Evolutionary conservation across 2,888 invertebrate species (phyloP).

Genomic region (Tetropium fuscum): DNA sequence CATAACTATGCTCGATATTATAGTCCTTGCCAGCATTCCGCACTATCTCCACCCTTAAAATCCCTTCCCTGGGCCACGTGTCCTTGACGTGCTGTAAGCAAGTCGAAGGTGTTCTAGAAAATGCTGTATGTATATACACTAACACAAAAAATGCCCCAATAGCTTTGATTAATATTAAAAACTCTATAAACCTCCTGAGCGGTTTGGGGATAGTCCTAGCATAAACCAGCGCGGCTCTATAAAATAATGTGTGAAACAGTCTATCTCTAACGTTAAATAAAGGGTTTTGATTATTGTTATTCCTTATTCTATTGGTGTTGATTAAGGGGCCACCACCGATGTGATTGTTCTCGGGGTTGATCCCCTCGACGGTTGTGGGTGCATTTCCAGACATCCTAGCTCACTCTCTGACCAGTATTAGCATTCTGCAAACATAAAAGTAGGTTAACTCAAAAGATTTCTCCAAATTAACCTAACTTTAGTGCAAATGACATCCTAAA

Average conservation of each 20-base stretch:
- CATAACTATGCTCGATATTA: constrained; percentile 84
- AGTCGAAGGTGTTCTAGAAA: constrained; percentile 92
- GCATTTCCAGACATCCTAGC: constrained; percentile 39
- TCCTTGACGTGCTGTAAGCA: constrained; percentile 90
- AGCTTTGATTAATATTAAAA: constrained; percentile 84
- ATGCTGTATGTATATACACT: constrained; percentile 95
- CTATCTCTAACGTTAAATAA: constrained; percentile 90
- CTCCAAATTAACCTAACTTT: constrained; percentile 17
- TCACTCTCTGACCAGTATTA: constrained; percentile 13
- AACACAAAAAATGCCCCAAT: constrained; percentile 89
- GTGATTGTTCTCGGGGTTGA: constrained; percentile 59
- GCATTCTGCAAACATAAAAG: constrained; percentile 31
- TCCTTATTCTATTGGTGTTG: constrained; percentile 69
- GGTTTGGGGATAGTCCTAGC: constrained; percentile 90
- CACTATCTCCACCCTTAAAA: constrained; percentile 90
- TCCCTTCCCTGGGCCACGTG: constrained; percentile 96
- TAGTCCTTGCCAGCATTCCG: constrained; percentile 79
- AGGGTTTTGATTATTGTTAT: constrained; percentile 77
- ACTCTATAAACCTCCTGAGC: constrained; percentile 85
- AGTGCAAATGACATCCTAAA: constrained; percentile 1
- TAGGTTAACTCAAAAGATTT: constrained; percentile 9
- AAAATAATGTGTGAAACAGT: constrained; percentile 94
- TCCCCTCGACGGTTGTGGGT: constrained; percentile 47
- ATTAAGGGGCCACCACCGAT: constrained; percentile 69
- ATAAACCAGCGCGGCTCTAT: constrained; percentile 92